These are phyloP conservation scores for Grammomys dolichurus DNA, from an alignment of 2,113 vertebrate species.

Conservation along the genomic window DNA sequence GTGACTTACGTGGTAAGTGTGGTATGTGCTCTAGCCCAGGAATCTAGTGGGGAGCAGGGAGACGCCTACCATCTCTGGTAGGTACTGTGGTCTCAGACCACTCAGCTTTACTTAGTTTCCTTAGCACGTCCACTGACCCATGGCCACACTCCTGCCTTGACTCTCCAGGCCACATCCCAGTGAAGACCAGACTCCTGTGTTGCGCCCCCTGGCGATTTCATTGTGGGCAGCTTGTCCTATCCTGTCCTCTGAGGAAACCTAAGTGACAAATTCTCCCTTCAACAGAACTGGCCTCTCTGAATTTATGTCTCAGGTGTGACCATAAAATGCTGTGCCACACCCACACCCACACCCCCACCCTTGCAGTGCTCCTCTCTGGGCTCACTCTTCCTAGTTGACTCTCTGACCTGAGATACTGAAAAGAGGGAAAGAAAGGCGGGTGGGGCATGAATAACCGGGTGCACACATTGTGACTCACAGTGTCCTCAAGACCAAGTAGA, in stretches of 20 bases:
- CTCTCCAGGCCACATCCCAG: neutral
- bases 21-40: too few species aligned
- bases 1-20: too few species aligned
- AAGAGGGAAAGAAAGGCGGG: too few species aligned
- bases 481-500: neutral
- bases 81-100: too few species aligned
- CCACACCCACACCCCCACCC: neutral
- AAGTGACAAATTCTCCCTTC: neutral
- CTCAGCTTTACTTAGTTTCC: too few species aligned
- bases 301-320: neutral
- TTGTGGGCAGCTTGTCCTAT: neutral
- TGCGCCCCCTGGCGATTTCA: neutral
- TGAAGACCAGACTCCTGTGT: neutral
- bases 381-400: neutral
- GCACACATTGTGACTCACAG: neutral
- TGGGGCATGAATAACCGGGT: neutral
- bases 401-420: neutral
- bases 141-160: neutral
- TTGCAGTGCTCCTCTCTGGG: neutral
- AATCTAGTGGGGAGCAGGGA: too few species aligned
- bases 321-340: too few species aligned
- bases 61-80: too few species aligned
- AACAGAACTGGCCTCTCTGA: neutral
- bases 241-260: neutral
- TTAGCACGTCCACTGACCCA: too few species aligned